Evolutionary conservation across 2,888 invertebrate species (phyloP).

Genomic region (Euzetes globulus): DNA sequence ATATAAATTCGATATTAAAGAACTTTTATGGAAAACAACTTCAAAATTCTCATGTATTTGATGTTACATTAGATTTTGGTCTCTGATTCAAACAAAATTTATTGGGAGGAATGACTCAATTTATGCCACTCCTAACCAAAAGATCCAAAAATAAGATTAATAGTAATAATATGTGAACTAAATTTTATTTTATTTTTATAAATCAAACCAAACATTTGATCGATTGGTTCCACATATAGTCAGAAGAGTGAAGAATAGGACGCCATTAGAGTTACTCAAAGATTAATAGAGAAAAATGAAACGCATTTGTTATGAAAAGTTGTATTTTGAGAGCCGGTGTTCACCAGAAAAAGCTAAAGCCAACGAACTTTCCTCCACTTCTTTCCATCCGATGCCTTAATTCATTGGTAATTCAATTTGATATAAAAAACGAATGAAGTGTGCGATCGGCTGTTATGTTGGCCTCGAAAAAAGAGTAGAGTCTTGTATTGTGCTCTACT

Average conservation of each 20-base stretch:
- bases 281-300: not conserved
- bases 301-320: not conserved
- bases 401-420: constrained; percentile 8
- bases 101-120: too few species aligned
- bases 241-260: not conserved
- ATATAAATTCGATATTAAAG: too few species aligned
- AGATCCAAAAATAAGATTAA: too few species aligned
- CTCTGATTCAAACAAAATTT: too few species aligned
- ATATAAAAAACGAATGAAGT: constrained; percentile 16
- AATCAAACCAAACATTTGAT: not conserved
- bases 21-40: too few species aligned
- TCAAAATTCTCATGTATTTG: too few species aligned
- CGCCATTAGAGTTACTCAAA: not conserved
- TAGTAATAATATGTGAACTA: too few species aligned
- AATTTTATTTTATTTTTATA: too few species aligned
- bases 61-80: too few species aligned
- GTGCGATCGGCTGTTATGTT: not conserved
- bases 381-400: not conserved
- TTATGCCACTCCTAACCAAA: too few species aligned
- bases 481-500: not conserved
- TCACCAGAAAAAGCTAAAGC: not conserved
- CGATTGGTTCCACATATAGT: not conserved
- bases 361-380: constrained; percentile 18
- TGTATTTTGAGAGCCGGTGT: not conserved
- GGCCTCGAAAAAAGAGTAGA: too few species aligned